Evolutionary conservation across 2,888 invertebrate genomes (phyloP), one percentile per base, ranked within the genome.

Genomic region (Lamproptera curius): DNA sequence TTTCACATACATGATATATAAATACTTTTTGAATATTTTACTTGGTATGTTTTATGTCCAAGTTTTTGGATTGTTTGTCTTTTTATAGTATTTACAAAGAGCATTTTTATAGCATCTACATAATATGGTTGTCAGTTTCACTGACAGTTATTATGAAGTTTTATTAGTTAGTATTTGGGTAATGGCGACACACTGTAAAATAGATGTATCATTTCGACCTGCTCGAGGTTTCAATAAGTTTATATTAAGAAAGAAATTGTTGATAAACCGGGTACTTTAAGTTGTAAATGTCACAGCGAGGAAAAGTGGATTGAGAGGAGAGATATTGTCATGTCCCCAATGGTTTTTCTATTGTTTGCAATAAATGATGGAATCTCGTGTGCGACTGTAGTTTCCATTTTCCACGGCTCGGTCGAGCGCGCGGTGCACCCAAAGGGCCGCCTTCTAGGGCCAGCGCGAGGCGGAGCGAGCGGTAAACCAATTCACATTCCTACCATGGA

Each of bases 401-500:
- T 76, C 84, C 79, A 82, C 77, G 74, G 59, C 58, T 43, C 8
- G 38, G 26, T 39, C 38, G 34, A 36, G 35, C n/a, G 28, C 2
- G 28, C n/a, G n/a, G n/a, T n/a, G n/a, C n/a, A n/a, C n/a, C n/a
- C n/a, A n/a, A n/a, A n/a, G n/a, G n/a, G n/a, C n/a, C n/a, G n/a
- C n/a, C n/a, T n/a, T n/a, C n/a, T n/a, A n/a, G n/a, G n/a, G n/a
- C n/a, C n/a, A n/a, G n/a, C n/a, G n/a, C n/a, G 79, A 76, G 74
- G 20, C 80, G 73, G 65, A 67, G 63, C 13, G 61, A 75, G 76
- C 85, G 85, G 86, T 85, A 85, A 85, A 72, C 77, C 76, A 82
- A 76, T 84, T 84, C 76, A 78, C 79, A 81, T 82, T 76, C 80
- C 76, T 81, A 8, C 77, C 78, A 83, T 85, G 85, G 84, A 85